Base-by-base conservation (phyloP, 2,888 invertebrate genomes). In the Ormia ochracea region DNA sequence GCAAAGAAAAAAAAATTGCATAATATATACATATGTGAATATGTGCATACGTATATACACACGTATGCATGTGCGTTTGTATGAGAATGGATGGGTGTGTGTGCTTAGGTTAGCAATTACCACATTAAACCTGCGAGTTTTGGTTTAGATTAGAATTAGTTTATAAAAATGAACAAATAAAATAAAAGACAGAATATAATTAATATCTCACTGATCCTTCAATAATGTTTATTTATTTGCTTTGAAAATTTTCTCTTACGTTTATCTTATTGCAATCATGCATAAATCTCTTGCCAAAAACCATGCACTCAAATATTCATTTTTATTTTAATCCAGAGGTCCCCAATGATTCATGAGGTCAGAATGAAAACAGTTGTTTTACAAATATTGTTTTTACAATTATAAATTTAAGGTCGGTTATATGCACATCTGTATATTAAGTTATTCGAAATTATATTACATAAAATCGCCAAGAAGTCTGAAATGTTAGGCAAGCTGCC, bases 151-250 rank as follows among this genome's bases (percentile, higher is more conserved):
- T 36, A 45, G 33, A 73, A 68, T 56, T 61, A 50, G 63, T 80
- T 72, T 73, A 31, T 36, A 63, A 41, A 66, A 17, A 66, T 31
- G 12, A 74, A 58, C n/a, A 41, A 41, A 70, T n/a, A 41, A 36
- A 28, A 43, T n/a, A 41, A 43, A 7, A 17, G 75, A 66, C 66
- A 76, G 41, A 68, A 33, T 50, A 73, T 76, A 80, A 76, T 80
- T 73, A 80, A 76, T 80, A 76, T 76, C 76, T 48, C 68, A 66
- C 63, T 76, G 80, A 80, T 80, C 80, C 80, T 80, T 80, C 76
- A 80, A 80, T 76, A 80, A 43, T 80, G 76, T 80, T 80, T 80
- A 80, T 80, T 80, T 80, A 80, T 80, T 76, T 80, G 52, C 38
- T 72, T 38, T 23, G 21, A 48, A 58, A 31, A 36, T 31, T 50